Conservation (phyloP, 2,888 invertebrate genomes). For the Hypselothyrea guttata region DNA sequence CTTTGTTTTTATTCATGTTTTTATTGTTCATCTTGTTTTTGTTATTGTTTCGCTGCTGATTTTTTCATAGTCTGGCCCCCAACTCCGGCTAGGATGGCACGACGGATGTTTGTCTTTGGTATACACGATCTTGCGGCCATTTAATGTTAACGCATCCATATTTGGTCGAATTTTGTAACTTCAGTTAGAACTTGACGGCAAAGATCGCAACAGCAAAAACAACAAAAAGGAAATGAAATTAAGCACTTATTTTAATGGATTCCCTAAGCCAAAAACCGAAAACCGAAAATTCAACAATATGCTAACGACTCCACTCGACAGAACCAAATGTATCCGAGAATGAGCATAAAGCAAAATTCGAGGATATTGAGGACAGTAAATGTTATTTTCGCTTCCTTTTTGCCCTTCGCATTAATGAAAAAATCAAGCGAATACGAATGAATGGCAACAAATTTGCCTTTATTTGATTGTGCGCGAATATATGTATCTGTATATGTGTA, state of each 20-base stretch:
- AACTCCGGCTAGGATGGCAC: conserved; percentile 1
- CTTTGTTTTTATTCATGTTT: background rate
- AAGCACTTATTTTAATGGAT: conserved; percentile 74
- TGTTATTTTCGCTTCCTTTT: conserved; percentile 15
- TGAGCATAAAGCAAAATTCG: too few relatives aligned
- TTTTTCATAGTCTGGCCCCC: conserved; percentile 37
- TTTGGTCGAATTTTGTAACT: conserved; percentile 61
- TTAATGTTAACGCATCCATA: conserved; percentile 61
- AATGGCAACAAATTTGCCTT: conserved; percentile 68
- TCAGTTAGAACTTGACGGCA: conserved; percentile 56
- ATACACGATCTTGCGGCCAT: conserved; percentile 19
- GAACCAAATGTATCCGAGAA: conserved; percentile 6
- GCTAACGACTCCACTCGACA: conserved; percentile 22
- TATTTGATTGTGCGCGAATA: conserved; percentile 49
- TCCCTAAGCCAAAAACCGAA: conserved; percentile 60
- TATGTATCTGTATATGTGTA: too few relatives aligned
- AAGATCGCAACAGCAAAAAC: too few relatives aligned
- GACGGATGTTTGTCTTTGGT: conserved; percentile 31
- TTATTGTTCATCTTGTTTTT: conserved; percentile 12
- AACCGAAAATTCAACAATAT: conserved; percentile 14
- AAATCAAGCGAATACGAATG: conserved; percentile 29
- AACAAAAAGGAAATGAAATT: conserved; percentile 56
- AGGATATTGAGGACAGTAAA: conserved; percentile 3
- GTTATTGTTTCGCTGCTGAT: conserved; percentile 30
- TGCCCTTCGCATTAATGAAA: conserved; percentile 43